Base-by-base conservation (phyloP, 2,113 vertebrate genomes). In the Brachyistius frenatus region DNA sequence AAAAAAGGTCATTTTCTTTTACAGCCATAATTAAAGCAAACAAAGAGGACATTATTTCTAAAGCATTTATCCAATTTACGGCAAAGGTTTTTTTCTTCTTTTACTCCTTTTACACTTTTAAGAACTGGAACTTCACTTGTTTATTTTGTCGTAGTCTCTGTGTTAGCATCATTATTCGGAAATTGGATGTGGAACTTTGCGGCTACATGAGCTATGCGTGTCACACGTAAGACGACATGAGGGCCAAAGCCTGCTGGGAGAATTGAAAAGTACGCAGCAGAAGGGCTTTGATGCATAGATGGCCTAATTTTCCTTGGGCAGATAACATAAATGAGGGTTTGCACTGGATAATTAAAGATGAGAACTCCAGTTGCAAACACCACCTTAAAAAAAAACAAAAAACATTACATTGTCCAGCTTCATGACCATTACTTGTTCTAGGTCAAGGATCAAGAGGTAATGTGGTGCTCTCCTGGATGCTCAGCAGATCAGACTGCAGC, bases 311-410 rank as follows among this genome's bases (percentile, higher is more conserved):
- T 85, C 67, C 80, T 54, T 46, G 37, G 80, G 76, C 76, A 80
- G 76, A 77, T 84, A 81, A 88, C 61, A 41, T 73, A 88, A 90
- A 89, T 80, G 58, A 87, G 75, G 57, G 63, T 4, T 85, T 72
- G 74, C 78, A 61, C 52, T 56, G 60, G 71, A 78, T 87, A 83
- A 87, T 91, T 89, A 88, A 87, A 71, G 73, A 77, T 66, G 60
- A 86, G 73, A 67, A 73, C 83, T 78, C 9, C 61, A 66, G 63
- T 53, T 75, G 85, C 76, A 90, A 89, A 92, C 82, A 83, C 53
- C 31, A 69, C 49, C 31, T 73, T 23, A 23, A 23, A 23, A 23
- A 23, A 23, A 23, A 23, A 23, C 23, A 23, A 23, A 23, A 23
- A 23, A 23, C 23, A 23, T 23, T 23, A 23, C 23, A 23, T 23